phyloP scores from a whole-genome alignment of 2,113 vertebrate genomes.

The Perccottus glenii region DNA sequence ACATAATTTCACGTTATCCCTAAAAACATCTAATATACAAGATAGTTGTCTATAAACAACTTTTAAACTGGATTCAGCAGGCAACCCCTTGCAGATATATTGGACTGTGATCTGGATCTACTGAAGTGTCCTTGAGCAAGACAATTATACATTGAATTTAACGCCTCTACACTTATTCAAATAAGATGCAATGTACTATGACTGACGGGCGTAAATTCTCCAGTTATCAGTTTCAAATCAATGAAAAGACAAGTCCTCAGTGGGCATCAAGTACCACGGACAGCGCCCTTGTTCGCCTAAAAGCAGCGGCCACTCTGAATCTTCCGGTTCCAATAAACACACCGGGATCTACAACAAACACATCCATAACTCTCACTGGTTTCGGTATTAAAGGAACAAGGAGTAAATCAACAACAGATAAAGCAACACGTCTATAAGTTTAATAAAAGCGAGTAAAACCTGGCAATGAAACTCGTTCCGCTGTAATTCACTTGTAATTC shows the following conservation, averaged over 20 bases:
- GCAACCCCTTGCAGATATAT: background rate
- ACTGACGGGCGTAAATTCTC: background rate
- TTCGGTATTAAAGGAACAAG: background rate
- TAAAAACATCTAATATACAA: no score
- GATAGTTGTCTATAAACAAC: no score
- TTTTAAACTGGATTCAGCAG: no score
- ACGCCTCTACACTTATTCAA: background rate
- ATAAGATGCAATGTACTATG: background rate
- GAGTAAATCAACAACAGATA: background rate
- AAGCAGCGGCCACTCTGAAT: background rate
- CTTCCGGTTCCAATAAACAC: background rate
- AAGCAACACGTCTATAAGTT: background rate
- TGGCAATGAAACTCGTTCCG: background rate
- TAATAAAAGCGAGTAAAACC: background rate
- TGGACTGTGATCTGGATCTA: background rate
- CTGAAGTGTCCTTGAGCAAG: constrained; percentile 40
- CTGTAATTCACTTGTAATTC: constrained; percentile 33
- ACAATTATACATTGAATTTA: constrained; percentile 3
- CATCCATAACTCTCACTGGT: background rate
- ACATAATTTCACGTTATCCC: no score
- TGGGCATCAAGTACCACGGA: constrained; percentile 62
- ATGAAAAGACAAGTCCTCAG: background rate
- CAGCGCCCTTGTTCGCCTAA: constrained; percentile 51
- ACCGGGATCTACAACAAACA: background rate
- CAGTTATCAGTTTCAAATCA: constrained; percentile 4